Evolutionary conservation across 1,140 invertebrate genomes (phyloP).

Genomic region (Rhagoletis zephyria): DNA sequence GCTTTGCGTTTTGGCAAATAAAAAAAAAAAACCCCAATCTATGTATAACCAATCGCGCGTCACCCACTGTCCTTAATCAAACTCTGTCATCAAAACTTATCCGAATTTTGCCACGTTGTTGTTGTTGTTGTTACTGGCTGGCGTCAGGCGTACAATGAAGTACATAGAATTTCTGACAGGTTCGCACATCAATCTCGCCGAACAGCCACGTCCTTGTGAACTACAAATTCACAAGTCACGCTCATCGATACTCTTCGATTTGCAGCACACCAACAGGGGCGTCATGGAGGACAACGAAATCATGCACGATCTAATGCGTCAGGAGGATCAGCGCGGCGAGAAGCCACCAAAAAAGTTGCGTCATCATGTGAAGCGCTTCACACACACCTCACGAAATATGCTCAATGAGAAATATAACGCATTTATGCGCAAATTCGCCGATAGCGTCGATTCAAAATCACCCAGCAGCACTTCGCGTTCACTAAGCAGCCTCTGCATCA

Average conservation of each 20-base stretch:
- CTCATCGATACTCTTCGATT: conserved; percentile 63
- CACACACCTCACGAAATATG: conserved; percentile 75
- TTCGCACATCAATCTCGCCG: conserved; percentile 41
- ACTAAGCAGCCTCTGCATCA: conserved; percentile 39
- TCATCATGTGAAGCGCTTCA: conserved; percentile 76
- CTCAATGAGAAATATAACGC: conserved; percentile 75
- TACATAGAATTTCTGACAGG: conserved; percentile 59
- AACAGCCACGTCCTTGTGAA: conserved; percentile 2
- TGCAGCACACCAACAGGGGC: conserved; percentile 66
- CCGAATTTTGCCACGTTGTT: neutral
- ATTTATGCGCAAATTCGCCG: conserved; percentile 69
- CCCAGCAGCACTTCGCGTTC: conserved; percentile 54
- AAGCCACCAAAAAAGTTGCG: conserved; percentile 74
- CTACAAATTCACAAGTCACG: conserved; percentile 53
- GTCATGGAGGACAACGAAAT: conserved; percentile 60
- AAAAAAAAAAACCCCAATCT: neutral
- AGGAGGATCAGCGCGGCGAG: conserved; percentile 76
- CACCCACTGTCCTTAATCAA: neutral
- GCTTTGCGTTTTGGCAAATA: neutral
- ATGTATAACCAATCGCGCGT: neutral
- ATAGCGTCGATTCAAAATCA: conserved; percentile 54
- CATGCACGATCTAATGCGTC: conserved; percentile 73
- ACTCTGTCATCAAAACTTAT: neutral
- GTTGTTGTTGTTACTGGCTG: neutral
- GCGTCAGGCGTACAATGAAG: conserved; percentile 55